Base-by-base conservation (phyloP, 2,888 invertebrate genomes). In the Eretmocerus hayati region DNA sequence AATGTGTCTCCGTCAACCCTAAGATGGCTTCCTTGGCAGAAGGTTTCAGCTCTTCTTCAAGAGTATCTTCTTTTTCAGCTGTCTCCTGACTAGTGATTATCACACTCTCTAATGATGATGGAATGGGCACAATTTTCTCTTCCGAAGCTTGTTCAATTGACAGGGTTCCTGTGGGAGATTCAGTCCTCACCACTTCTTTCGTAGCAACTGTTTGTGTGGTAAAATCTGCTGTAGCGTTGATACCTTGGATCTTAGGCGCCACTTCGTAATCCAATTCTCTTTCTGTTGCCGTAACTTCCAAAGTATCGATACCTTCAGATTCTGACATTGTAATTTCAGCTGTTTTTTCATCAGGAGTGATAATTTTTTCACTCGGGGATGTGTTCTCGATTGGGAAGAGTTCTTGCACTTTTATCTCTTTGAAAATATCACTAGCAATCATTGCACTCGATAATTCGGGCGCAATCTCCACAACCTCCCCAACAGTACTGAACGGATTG, bases 321-420 rank as follows among this genome's bases (percentile, higher is more conserved):
- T 75, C 65, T 58, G 73, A 53, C 40, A 73, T 51, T 43, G 60
- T 63, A 2, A 77, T 47, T 32, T 71, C 69, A 3, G 77, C 79
- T 20, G 54, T 74, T 55, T 69, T 74, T 3, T 58, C 55, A 15
- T 71, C 71, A 1, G 74, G 73, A 56, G 62, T 60, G 40, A 67
- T 61, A 19, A 68, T 66, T 18, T 66, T 57, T 40, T 62, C 62
- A 31, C 78, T 69, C 23, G 73, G 67, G 62, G 70, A 71, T 52
- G 77, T 59, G 53, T 76, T 75, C 67, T 87, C 86, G 36, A 66
- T 70, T n/a, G 69, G 56, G 33, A 78, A 57, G n/a, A 75, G 71
- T 63, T 79, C 77, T 38, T 75, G 75, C 8, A 79, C 69, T 45
- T 77, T 63, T 15, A 76, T 72, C 67, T 78, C 78, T 50, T 72